Base-by-base conservation (phyloP, 92 coral and sea anemone genomes). In the Porites lobata region DNA sequence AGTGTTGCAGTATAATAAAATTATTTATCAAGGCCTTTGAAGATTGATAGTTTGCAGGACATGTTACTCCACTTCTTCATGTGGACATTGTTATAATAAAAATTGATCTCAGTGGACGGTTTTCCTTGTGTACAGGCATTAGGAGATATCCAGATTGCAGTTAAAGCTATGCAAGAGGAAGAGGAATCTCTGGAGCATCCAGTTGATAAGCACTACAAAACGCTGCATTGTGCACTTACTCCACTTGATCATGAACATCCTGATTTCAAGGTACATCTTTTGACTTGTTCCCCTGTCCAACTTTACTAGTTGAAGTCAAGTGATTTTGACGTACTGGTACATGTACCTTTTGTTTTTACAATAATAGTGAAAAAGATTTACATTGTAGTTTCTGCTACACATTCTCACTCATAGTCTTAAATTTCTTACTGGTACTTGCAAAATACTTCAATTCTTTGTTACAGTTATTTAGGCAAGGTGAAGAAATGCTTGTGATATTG, bases 61-160 rank as follows among this genome's bases (percentile, higher is more conserved):
- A 2, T 38, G 47, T 4, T 38, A 38, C 47, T 38, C 47, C 47
- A 38, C 47, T 38, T 38, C 6, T 38, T 38, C 47, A 0, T 38
- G 47, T 38, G 47, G 47, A 38, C 47, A 0, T 38, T 38, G 47
- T 38, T 38, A 38, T 38, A 38, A 10, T 56, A 10, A 56, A 56
- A 56, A 56, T 56, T 10, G 4, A 11, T 10, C 10, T 51, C 68
- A 64, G 6, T 17, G 4, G 17, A 14, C 7, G 3, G 5, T 19
- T 19, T 12, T 59, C 8, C 26, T 81, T 9, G 54, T 15, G 17
- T 80, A 17, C 53, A 97, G 99, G 96, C 99, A 10, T 89, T 97
- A 63, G 99, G 99, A 38, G 99, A 97, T 85, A 97, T 97, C 32
- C 98, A 97, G 81, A 92, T 96, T 82, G 99, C 99, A 54, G 73